Conservation (phyloP, 2,113 vertebrate genomes). For the Cichladusa arquata region DNA sequence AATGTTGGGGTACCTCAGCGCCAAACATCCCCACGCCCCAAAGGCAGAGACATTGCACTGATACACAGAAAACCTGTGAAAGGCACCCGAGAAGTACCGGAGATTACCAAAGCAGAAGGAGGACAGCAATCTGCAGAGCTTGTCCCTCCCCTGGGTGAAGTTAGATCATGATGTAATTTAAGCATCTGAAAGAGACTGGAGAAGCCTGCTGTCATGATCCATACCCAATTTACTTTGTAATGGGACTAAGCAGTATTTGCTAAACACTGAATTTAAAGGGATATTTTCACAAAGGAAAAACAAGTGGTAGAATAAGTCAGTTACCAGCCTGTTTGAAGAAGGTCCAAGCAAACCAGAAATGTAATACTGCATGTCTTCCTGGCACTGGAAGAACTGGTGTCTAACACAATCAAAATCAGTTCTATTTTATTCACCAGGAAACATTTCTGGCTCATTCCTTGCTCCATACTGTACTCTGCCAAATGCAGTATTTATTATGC, state of each 20-base stretch:
- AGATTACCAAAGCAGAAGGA: slow-evolving; percentile 3
- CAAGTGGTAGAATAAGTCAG: slow-evolving; percentile 26
- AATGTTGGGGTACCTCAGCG: neutral
- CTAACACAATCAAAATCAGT: slow-evolving; percentile 37
- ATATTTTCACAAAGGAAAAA: slow-evolving; percentile 22
- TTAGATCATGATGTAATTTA: slow-evolving; percentile 33
- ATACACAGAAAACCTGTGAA: neutral
- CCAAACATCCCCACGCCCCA: rapidly evolving
- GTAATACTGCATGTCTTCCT: neutral
- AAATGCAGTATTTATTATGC: slow-evolving; percentile 12
- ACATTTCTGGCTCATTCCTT: neutral
- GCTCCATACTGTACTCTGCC: neutral
- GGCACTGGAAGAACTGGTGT: slow-evolving; percentile 14
- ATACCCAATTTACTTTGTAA: slow-evolving; percentile 24
- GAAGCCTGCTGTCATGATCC: slow-evolving; percentile 8
- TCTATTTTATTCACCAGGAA: slow-evolving; percentile 24
- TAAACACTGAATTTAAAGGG: slow-evolving; percentile 38
- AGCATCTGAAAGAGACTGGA: slow-evolving; percentile 38
- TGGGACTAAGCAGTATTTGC: slow-evolving; percentile 40
- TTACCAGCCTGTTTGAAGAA: slow-evolving; percentile 51
- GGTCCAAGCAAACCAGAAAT: slow-evolving; percentile 32
- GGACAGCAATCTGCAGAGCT: neutral
- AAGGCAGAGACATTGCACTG: rapidly evolving
- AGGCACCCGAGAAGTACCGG: neutral
- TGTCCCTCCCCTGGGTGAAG: neutral